Base-by-base conservation (phyloP, 2,113 vertebrate genomes). In the Triplophysa tibetana region DNA sequence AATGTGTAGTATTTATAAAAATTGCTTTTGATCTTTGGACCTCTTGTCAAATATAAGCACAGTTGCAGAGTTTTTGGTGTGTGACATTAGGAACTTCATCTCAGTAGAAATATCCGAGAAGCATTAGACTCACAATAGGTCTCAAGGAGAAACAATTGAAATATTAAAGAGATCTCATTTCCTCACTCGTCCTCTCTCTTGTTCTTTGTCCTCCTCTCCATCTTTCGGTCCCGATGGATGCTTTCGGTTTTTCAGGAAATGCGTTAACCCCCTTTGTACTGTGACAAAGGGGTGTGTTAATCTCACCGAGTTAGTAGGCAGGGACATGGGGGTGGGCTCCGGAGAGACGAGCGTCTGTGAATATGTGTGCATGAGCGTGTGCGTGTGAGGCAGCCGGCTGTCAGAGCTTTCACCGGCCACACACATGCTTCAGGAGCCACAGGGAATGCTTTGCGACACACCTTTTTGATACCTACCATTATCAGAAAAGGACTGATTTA, bases 221-320 rank as follows among this genome's bases (percentile, higher is more conserved):
- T 45, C 73, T 58, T 69, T 66, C 70, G 45, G 14, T 78, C 77
- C 41, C 26, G 43, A 41, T 16, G 21, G 64, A 79, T 75, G 64
- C 81, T 82, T 63, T 63, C 8, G 68, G 17, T 54, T 58, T 58
- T 67, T 68, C 74, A 88, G 87, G 87, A 90, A 88, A 89, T 87
- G 88, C 91, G 16, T 93, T 93, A 78, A 91, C 88, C 87, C 68
- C 88, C 85, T 91, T 94, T 94, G 92, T 95, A 85, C 80, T 83
- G 80, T 82, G 84, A 91, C 91, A 93, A 93, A 77, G 63, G 93
- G 89, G 86, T 87, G 50, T 90, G 91, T 90, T 91, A 91, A 92
- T 94, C 88, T 81, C 85, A 88, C 82, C 85, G 90, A 91, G 80
- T 79, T 89, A 79, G 68, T 70, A 78, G 80, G 76, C 60, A 76